Conservation (phyloP, 2,797 vertebrate species). For the Halcyon smyrnensis region DNA sequence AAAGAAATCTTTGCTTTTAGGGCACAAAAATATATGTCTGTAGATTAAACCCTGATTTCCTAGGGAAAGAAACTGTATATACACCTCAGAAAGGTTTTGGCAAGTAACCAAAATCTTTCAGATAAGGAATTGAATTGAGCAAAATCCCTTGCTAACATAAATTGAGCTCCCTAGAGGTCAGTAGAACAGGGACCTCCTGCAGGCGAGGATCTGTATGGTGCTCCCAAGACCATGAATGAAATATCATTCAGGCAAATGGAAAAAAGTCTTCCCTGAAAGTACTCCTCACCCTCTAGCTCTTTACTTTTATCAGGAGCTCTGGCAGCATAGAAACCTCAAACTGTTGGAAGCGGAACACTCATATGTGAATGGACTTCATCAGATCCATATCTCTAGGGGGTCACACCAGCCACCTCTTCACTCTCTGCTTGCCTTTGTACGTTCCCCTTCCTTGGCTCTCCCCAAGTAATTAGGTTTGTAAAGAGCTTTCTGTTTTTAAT, state of each 20-base stretch:
- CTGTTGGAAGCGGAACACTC: background rate
- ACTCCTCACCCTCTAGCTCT: background rate
- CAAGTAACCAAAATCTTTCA: background rate
- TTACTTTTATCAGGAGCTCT: background rate
- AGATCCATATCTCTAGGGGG: fast-evolving
- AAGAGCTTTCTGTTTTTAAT: background rate
- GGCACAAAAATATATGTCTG: background rate
- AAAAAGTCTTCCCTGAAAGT: background rate
- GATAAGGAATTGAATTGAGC: background rate
- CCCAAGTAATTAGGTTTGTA: background rate
- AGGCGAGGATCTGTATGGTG: background rate
- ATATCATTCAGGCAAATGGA: background rate
- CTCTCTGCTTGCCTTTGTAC: background rate
- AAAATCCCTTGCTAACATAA: background rate
- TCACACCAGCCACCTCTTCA: background rate
- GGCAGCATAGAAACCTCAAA: background rate
- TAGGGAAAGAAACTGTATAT: background rate
- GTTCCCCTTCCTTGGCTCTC: background rate
- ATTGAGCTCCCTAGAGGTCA: background rate
- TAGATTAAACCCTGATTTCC: background rate
- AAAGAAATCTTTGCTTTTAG: background rate
- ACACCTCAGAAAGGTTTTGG: background rate
- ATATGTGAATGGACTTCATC: background rate
- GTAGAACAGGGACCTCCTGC: background rate
- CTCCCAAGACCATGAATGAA: background rate